phyloP scores from a whole-genome alignment of 2,113 vertebrate species.

The Aviceda subcristata region DNA sequence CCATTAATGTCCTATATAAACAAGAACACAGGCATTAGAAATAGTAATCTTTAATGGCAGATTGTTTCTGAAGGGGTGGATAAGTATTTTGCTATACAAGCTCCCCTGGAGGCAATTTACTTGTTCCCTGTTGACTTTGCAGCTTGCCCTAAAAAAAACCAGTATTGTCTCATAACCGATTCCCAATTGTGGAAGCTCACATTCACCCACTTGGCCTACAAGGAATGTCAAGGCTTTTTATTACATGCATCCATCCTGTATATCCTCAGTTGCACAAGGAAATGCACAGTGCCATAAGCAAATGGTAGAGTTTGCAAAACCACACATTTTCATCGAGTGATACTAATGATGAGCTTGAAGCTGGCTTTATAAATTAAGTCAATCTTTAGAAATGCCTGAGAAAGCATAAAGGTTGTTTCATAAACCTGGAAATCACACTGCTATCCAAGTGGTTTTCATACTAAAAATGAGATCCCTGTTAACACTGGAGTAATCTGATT shows the following conservation, averaged over 20 bases:
- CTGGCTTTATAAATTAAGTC: neutral
- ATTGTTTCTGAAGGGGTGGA: neutral
- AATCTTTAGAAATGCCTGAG: neutral
- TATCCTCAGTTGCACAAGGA: neutral
- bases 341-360: neutral
- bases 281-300: neutral
- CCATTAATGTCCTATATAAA: slow-evolving; percentile 86
- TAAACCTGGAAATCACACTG: neutral
- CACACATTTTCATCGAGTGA: neutral
- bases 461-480: neutral
- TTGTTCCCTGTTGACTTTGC: neutral
- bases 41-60: neutral
- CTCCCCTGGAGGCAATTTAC: neutral
- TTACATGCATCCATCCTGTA: neutral
- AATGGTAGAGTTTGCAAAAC: neutral
- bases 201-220: neutral
- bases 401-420: neutral
- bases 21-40: neutral
- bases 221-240: neutral
- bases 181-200: neutral
- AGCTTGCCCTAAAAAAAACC: neutral
- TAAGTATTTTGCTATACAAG: neutral
- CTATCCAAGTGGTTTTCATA: neutral
- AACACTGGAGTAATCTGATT: neutral
- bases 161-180: neutral